Evolutionary conservation across 2,113 vertebrate genomes (phyloP), one percentile per base, ranked within the genome.

Genomic region (Cynoglossus semilaevis): DNA sequence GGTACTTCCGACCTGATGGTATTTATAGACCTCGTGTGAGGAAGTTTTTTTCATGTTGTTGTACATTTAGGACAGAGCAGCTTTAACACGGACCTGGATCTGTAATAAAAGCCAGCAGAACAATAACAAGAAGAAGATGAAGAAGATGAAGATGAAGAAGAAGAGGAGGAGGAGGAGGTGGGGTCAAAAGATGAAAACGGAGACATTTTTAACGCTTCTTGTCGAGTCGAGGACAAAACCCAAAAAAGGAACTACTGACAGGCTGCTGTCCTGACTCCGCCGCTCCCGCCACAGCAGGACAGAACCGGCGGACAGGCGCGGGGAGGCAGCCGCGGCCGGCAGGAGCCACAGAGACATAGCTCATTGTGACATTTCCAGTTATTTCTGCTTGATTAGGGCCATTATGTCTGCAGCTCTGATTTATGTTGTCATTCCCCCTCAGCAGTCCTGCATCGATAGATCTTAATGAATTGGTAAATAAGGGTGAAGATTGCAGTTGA

Each of bases 401-500:
- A 98, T 99, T 98, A 98, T 95, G 95, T 95, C 94, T 92, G 91
- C 85, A 87, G 19, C 93, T 87, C 87, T 99, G 97, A 99, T 99
- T 98, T 96, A 99, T 99, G 97, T 98, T 94, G 95, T 97, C 96
- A 98, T 99, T 97, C 49, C 93, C 94, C 92, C 92, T 94, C 93
- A 91, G 93, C 93, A 65, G 61, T 96, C 95, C 96, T 96, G 96
- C 97, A 96, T 98, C 97, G 94, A 98, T 98, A 76, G 61, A 97
- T 98, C 97, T 98, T 99, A 99, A 99, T 99, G 97, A 98, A 98
- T 99, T 99, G 97, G 97, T 99, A 99, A 99, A 99, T 99, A 99
- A 98, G 96, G 96, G 96, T 91, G 95, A 97, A 97, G 96, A 99
- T 99, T 97, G 94, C 94, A 94, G 93, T 95, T 96, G 95, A 99